Conservation (phyloP, 1,140 invertebrate species). For the Schlechtendalia chinensis region DNA sequence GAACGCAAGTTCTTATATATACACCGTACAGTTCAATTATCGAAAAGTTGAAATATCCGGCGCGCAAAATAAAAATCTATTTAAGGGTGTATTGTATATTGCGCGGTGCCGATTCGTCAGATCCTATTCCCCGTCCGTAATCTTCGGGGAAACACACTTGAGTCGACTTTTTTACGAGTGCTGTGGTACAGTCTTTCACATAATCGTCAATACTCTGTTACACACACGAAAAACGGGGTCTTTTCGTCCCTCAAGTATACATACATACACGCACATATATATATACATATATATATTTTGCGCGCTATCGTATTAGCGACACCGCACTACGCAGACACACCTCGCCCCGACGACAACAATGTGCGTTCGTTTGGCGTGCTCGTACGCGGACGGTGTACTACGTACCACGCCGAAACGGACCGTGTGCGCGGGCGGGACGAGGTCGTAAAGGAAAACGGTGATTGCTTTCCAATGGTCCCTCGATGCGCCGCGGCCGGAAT, state of each 20-base stretch:
- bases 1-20: no score
- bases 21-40: no score
- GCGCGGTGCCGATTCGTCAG: not conserved
- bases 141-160: constrained; percentile 24
- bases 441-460: constrained; percentile 33
- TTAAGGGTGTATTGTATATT: not conserved
- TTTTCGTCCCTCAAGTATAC: not conserved
- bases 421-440: not conserved
- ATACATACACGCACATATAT: no score
- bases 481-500: constrained; percentile 3
- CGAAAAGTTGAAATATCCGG: no score
- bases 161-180: constrained; percentile 12
- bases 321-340: not conserved
- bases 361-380: constrained; percentile 32
- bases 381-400: not conserved
- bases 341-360: constrained; percentile 21
- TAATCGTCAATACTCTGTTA: constrained; percentile 5
- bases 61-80: not conserved
- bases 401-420: not conserved
- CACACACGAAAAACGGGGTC: not conserved
- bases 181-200: not conserved
- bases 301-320: constrained; percentile 21
- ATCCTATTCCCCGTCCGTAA: constrained; percentile 8
- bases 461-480: constrained; percentile 40
- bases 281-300: not conserved